Evolutionary conservation across 1,140 invertebrate species (phyloP), one percentile per base, ranked within the genome.

Genomic region (Acyrthosiphon pisum): DNA sequence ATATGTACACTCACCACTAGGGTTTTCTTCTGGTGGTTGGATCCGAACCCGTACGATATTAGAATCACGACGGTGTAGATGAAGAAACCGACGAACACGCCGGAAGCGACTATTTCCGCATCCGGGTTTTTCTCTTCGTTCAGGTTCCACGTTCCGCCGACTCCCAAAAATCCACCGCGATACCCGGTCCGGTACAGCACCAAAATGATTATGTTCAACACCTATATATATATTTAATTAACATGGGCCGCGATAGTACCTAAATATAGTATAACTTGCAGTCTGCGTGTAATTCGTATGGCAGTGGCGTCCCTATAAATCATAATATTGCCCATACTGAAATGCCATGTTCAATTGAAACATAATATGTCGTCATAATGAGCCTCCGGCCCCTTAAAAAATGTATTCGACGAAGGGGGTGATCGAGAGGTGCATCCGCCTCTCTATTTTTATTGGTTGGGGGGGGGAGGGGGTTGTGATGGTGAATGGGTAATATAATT

Each of bases 121-220:
- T 98, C 97, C 1, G 97, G 96, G 95, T 97, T 97, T 95, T 98
- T 98, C 94, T 97, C 97, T 95, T 98, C 97, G 94, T 98, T 97
- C n/a, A 98, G 95, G 95, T 98, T 98, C 97, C 97, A 98, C 20
- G 97, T 97, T 53, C 97, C 97, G 76, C 97, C 97, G 35, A 98
- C 97, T 48, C 97, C 97, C 81, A 98, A 95, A 95, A 98, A 98
- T 94, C 97, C 96, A 4, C 97, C 97, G 86, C 96, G 96, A 95
- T 97, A 97, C n/a, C 98, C 98, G 81, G 97, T 97, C 94, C 97
- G 96, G 95, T 98, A 98, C 2, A 98, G 95, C 84, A 98, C 96
- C 48, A 98, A 94, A 93, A 98, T 97, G 26, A 98, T 97, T 91
- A 98, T 95, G 95, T 98, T 98, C 84, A 98, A 94, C 23, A 98